Conservation (phyloP, 2,113 vertebrate genomes). For the Odontophorus gujanensis region DNA sequence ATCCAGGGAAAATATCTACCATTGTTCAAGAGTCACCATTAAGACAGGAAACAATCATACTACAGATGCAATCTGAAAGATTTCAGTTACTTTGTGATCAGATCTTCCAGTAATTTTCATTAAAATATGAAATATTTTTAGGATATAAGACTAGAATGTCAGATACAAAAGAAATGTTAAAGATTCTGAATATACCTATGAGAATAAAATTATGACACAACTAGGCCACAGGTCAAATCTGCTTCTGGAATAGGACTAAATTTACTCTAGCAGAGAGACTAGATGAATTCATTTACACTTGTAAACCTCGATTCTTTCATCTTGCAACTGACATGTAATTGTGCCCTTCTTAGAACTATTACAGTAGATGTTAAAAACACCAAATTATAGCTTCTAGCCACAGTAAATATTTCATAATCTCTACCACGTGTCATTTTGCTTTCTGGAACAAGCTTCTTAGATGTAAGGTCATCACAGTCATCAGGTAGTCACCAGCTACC, state of each 20-base stretch:
- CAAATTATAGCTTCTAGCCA: constrained; percentile 42
- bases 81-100: not conserved
- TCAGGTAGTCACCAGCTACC: not conserved
- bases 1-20: not conserved
- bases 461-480: not conserved
- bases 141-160: not conserved
- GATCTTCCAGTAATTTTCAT: not conserved
- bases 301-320: constrained; percentile 37
- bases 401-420: constrained; percentile 42
- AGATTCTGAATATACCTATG: not conserved
- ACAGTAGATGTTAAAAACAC: not conserved
- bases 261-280: not conserved
- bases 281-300: constrained; percentile 28
- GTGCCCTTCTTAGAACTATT: constrained; percentile 11
- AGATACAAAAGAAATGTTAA: not conserved
- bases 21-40: not conserved
- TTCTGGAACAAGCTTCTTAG: constrained; percentile 10
- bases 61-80: not conserved
- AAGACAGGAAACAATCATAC: not conserved
- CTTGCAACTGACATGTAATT: constrained; percentile 28
- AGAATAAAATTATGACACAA: not conserved
- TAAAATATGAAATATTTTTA: not conserved
- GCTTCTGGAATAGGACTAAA: not conserved
- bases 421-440: constrained; percentile 37
- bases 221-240: not conserved